These are phyloP conservation scores for Drosophila mojavensis DNA, from an alignment of 1,140 invertebrate genomes.

Conservation along the genomic window DNA sequence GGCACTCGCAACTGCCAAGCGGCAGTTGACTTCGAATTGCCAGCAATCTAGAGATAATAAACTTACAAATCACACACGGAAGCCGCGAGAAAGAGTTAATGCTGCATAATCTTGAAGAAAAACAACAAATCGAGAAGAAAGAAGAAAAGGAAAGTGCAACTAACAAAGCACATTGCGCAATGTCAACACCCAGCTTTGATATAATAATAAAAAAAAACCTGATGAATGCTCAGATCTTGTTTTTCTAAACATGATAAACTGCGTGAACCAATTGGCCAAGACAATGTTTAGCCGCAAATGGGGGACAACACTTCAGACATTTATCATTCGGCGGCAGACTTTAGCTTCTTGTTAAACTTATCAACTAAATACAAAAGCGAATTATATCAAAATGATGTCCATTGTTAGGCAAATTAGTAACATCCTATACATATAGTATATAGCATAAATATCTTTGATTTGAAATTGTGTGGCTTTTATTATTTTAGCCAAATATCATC, in stretches of 20 bases:
- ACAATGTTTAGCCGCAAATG: slow-evolving; percentile 18
- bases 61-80: slow-evolving; percentile 38
- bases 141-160: slow-evolving; percentile 46
- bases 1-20: slow-evolving; percentile 5
- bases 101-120: not conserved
- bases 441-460: slow-evolving; percentile 52
- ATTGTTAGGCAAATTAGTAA: slow-evolving; percentile 73
- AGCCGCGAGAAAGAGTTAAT: slow-evolving; percentile 18
- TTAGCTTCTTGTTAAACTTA: slow-evolving; percentile 44
- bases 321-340: slow-evolving; percentile 47
- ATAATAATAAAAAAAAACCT: not conserved
- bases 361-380: slow-evolving; percentile 58
- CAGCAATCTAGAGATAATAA: slow-evolving; percentile 26
- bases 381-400: slow-evolving; percentile 68
- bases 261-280: slow-evolving; percentile 54
- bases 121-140: not conserved
- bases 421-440: not conserved
- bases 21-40: slow-evolving; percentile 16
- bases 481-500: slow-evolving; percentile 37
- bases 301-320: slow-evolving; percentile 34
- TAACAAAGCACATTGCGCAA: slow-evolving; percentile 26
- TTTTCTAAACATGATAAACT: slow-evolving; percentile 57
- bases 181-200: slow-evolving; percentile 6
- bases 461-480: slow-evolving; percentile 27
- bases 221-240: not conserved